Evolutionary conservation across 2,113 vertebrate species (phyloP).

Genomic region (Scomber japonicus): DNA sequence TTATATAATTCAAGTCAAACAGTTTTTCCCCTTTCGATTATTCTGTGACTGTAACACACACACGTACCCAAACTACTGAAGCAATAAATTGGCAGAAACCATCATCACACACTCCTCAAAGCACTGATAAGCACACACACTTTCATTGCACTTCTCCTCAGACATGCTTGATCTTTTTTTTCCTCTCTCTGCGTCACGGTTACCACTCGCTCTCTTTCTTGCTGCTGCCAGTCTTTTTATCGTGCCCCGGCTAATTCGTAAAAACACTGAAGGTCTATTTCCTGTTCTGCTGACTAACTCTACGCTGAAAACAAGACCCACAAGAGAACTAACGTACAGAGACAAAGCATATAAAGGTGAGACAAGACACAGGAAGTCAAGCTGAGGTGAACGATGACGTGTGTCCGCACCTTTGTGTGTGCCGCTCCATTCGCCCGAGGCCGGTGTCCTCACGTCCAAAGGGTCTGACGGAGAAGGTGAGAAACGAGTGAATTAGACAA

Average conservation of each 20-base stretch:
- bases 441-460: slow-evolving; percentile 65
- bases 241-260: slow-evolving; percentile 37
- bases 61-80: slow-evolving; percentile 34
- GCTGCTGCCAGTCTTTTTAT: slow-evolving; percentile 37
- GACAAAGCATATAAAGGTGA: not conserved
- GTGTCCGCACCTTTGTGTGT: slow-evolving; percentile 64
- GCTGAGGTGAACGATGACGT: no score
- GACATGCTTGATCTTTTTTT: slow-evolving; percentile 34
- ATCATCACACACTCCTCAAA: slow-evolving; percentile 27
- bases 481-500: not conserved
- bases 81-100: slow-evolving; percentile 63
- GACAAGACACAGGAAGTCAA: not conserved
- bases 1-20: slow-evolving; percentile 25
- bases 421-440: slow-evolving; percentile 83
- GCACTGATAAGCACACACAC: slow-evolving; percentile 15
- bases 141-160: slow-evolving; percentile 31
- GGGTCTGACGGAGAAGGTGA: slow-evolving; percentile 74
- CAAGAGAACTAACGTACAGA: not conserved
- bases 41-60: slow-evolving; percentile 12
- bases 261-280: slow-evolving; percentile 36
- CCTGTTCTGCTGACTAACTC: slow-evolving; percentile 16
- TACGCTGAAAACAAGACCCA: not conserved
- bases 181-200: not conserved
- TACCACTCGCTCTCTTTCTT: slow-evolving; percentile 4
- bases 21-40: slow-evolving; percentile 12